phyloP scores from a whole-genome alignment of 1,140 invertebrate species.

The Sarcophaga bullata region DNA sequence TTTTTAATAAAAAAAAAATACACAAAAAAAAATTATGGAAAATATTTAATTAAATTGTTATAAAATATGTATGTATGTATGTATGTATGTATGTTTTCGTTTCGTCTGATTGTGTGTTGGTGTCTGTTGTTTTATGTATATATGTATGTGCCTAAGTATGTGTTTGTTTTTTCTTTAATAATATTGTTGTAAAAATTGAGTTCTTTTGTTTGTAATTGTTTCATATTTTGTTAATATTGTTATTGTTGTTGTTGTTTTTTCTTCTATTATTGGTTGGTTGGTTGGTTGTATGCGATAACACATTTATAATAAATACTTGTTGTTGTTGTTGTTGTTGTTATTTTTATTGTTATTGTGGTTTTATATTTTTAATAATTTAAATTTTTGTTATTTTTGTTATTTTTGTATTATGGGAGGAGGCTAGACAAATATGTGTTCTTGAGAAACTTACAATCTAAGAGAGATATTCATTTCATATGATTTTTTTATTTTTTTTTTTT shows the following conservation, averaged over 20 bases:
- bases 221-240: neutral
- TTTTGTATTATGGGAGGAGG: neutral
- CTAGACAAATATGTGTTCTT: constrained; percentile 2
- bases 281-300: constrained; percentile 14
- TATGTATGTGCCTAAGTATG: neutral
- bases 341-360: neutral
- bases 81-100: too few relatives aligned
- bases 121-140: too few relatives aligned
- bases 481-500: constrained; percentile 33
- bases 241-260: neutral
- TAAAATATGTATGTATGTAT: too few relatives aligned
- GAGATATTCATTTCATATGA: constrained; percentile 36
- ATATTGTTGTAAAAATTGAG: neutral
- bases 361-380: constrained; percentile 11
- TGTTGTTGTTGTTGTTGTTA: neutral
- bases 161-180: neutral
- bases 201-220: neutral
- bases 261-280: neutral
- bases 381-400: neutral
- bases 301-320: constrained; percentile 32
- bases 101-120: too few relatives aligned
- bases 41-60: too few relatives aligned
- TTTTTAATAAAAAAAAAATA: neutral
- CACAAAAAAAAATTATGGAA: neutral
- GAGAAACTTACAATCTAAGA: constrained; percentile 32